These are phyloP conservation scores for Narcine bancroftii DNA, from an alignment of 2,113 vertebrate species.

Conservation along the genomic window DNA sequence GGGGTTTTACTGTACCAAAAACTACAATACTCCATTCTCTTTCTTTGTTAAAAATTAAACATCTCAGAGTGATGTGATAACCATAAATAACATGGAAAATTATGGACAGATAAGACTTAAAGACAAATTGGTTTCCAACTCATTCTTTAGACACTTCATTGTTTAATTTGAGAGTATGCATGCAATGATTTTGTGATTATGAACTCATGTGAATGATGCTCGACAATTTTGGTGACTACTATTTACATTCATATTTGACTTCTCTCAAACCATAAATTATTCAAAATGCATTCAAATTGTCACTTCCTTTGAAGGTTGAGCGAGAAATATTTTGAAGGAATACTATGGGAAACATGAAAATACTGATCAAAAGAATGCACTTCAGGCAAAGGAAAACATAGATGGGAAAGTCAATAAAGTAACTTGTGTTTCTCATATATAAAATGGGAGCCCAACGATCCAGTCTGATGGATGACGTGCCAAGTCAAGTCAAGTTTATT, in stretches of 20 bases:
- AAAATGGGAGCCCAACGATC: neutral
- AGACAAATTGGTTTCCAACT: neutral
- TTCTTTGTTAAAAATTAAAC: neutral
- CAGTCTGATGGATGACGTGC: too few species aligned
- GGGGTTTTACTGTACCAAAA: too few species aligned
- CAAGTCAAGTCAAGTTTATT: too few species aligned
- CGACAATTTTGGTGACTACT: neutral
- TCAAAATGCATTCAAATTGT: neutral
- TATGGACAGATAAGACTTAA: neutral
- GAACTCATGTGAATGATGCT: neutral
- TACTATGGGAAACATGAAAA: neutral
- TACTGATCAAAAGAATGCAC: neutral
- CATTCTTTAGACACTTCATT: neutral
- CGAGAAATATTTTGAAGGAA: neutral
- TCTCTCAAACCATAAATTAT: neutral
- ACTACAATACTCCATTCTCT: too few species aligned
- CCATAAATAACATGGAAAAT: neutral
- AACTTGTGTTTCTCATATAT: neutral
- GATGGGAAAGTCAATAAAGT: neutral
- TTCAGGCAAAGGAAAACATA: neutral
- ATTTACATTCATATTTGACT: neutral
- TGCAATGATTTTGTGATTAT: neutral
- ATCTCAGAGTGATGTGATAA: neutral
- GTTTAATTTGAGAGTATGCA: neutral
- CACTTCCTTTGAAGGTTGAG: neutral